These are phyloP conservation scores for Propsilocerus akamusi DNA, from an alignment of 1,140 invertebrate genomes.

Conservation along the genomic window DNA sequence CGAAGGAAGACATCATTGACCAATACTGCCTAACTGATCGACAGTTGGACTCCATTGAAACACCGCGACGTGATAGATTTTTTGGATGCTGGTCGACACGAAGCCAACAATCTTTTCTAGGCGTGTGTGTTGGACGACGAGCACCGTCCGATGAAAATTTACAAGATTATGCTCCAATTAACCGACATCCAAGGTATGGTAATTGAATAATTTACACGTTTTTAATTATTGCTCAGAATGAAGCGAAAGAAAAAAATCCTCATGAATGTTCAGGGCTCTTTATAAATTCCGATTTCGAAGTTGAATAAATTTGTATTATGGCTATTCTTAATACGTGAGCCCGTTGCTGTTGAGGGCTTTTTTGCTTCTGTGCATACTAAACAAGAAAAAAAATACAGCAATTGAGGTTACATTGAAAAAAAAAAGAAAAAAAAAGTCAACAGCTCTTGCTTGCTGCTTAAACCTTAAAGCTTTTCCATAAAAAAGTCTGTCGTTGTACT, in stretches of 20 bases:
- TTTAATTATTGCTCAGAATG: not conserved
- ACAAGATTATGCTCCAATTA: slow-evolving; percentile 48
- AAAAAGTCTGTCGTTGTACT: too few species aligned
- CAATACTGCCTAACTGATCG: slow-evolving; percentile 86
- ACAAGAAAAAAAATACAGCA: too few species aligned
- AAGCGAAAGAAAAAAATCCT: not conserved
- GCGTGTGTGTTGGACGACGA: slow-evolving; percentile 63
- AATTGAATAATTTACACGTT: slow-evolving; percentile 22
- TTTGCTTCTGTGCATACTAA: too few species aligned
- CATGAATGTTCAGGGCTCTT: not conserved
- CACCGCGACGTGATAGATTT: slow-evolving; percentile 44
- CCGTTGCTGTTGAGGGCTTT: too few species aligned
- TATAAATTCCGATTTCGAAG: too few species aligned
- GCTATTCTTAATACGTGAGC: too few species aligned
- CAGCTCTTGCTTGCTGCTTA: too few species aligned
- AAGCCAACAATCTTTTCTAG: slow-evolving; percentile 41
- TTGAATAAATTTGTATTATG: too few species aligned
- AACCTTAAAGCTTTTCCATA: too few species aligned
- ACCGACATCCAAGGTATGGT: slow-evolving; percentile 41
- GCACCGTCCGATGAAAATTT: slow-evolving; percentile 74
- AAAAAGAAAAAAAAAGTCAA: too few species aligned
- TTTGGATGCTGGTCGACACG: slow-evolving; percentile 63
- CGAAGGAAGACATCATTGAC: slow-evolving; percentile 60
- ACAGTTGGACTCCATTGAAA: slow-evolving; percentile 69
- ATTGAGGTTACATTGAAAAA: too few species aligned